Evolutionary conservation across 2,113 vertebrate species (phyloP), one percentile per base, ranked within the genome.

Genomic region (Polyodon spathula): DNA sequence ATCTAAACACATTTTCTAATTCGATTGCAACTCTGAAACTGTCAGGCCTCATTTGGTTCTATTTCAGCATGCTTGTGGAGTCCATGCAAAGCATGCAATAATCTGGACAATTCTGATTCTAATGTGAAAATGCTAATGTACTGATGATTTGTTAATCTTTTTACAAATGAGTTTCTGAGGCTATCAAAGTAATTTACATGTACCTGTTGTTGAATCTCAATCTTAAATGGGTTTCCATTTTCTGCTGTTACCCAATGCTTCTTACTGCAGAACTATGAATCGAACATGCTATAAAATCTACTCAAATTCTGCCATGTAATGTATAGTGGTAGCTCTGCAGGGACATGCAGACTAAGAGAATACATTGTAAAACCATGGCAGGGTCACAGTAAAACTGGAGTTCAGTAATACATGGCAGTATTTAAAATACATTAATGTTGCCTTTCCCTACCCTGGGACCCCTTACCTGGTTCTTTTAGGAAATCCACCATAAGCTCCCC

Each of bases 311-410:
- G n/a, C n/a, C n/a, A 86, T 79, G 81, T 84, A 78, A 66, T 63
- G 71, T 62, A 63, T 70, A 76, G 69, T 70, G 63, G 74, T 74
- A 73, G 75, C 69, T 75, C 68, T 69, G 73, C 77, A 58, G 71
- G 72, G 71, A 37, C 51, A 1, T 40, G 54, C 40, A 44, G 65
- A 37, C 39, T 57, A 57, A 57, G 55, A 57, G 55, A 11, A 40
- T 68, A 72, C 73, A 79, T 81, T 78, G 65, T 37, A 79, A 81
- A 77, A 83, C 78, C 83, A 79, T 74, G 73, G 68, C 76, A 71
- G 71, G 74, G 78, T 82, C 81, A 78, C 81, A 80, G 76, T 67
- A 76, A 81, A 85, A n/a, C n/a, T n/a, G n/a, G n/a, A n/a, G n/a
- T n/a, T n/a, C n/a, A n/a, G n/a, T 85, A 84, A 80, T 78, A 78